Percentiles rank a stretch among this genome's conserved stretches.
Conservation (phyloP, 2,113 vertebrate species). For the Chloebia gouldiae region DNA sequence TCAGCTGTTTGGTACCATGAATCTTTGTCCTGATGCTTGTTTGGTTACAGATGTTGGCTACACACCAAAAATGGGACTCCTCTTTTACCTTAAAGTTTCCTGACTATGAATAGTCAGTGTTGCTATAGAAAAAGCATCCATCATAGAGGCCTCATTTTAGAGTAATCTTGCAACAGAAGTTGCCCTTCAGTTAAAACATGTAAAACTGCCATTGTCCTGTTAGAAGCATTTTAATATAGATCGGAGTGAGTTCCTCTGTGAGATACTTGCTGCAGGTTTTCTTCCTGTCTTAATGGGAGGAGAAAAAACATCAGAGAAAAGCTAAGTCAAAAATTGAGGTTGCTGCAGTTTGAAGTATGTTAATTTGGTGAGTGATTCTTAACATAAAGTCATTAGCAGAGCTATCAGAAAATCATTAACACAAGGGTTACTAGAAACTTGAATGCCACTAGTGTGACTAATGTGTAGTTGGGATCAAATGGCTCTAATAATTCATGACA, state of each 20-base stretch:
- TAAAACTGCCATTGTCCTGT: not conserved
- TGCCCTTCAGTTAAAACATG: not conserved
- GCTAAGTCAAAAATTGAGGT: not conserved
- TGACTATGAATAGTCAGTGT: not conserved
- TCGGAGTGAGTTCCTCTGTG: not conserved
- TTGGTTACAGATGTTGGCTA: not conserved
- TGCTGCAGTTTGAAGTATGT: not conserved
- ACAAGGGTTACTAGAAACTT: not conserved
- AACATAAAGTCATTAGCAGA: not conserved
- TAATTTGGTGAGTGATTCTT: not conserved
- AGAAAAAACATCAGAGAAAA: not conserved
- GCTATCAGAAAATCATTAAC: not conserved
- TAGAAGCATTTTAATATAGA: not conserved
- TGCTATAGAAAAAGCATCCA: not conserved
- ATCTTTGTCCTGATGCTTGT: not conserved
- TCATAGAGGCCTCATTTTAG: not conserved
- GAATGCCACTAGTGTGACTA: not conserved
- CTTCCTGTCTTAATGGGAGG: not conserved
- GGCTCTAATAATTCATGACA: not conserved
- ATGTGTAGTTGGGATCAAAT: not conserved
- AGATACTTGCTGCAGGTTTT: not conserved
- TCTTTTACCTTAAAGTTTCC: not conserved
- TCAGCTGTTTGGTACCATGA: not conserved
- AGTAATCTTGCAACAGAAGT: not conserved
- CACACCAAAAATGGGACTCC: not conserved